Conservation (phyloP, 2,888 invertebrate species). For the Rhaphigaster nebulosa region DNA sequence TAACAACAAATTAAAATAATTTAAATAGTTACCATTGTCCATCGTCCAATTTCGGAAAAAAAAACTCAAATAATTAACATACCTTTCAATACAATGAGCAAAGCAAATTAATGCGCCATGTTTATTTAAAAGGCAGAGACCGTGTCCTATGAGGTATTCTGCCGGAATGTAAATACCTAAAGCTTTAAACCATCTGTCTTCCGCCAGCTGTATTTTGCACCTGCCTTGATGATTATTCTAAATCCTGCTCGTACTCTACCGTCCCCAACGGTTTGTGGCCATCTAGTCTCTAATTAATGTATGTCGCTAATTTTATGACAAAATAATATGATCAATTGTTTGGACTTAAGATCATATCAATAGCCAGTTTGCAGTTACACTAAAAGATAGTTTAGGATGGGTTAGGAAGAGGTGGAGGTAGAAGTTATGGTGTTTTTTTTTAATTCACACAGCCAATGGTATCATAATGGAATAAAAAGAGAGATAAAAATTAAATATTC, state of each 20-base stretch:
- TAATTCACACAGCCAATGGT: too few relatives aligned
- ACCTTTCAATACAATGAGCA: neutral
- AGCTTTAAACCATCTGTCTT: constrained; percentile 37
- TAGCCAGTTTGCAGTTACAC: too few relatives aligned
- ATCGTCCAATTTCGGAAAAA: neutral
- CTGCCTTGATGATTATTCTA: neutral
- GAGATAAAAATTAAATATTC: too few relatives aligned
- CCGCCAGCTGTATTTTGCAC: constrained; percentile 24
- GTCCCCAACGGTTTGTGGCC: neutral
- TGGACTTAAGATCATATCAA: neutral
- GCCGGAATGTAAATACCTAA: constrained; percentile 23
- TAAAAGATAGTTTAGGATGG: too few relatives aligned
- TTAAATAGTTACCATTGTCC: too few relatives aligned
- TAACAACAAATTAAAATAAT: neutral
- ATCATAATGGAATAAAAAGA: too few relatives aligned
- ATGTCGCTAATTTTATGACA: neutral
- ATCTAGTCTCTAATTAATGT: neutral
- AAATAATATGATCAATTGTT: neutral
- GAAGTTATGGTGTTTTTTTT: too few relatives aligned
- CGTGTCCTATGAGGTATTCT: neutral
- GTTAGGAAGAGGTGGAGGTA: too few relatives aligned
- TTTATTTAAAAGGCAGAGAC: neutral
- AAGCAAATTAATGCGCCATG: neutral
- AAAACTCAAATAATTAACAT: neutral
- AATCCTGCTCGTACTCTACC: neutral